Evolutionary conservation across 2,888 invertebrate genomes (phyloP).

Genomic region (Troides aeacus): DNA sequence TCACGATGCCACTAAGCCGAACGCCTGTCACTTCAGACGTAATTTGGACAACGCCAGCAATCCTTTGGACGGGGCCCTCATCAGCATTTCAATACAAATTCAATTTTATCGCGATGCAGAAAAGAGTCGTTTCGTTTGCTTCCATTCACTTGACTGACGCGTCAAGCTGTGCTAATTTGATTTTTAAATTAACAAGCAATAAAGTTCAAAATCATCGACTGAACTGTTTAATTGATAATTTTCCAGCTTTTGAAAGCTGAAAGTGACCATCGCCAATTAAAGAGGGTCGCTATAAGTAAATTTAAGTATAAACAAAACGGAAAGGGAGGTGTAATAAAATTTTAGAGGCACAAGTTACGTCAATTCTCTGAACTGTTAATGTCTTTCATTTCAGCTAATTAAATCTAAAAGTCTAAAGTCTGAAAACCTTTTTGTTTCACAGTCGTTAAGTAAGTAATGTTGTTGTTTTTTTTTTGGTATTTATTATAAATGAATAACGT

Average conservation of each 20-base stretch:
- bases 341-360: slow-evolving; percentile 18
- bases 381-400: not conserved
- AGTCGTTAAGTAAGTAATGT: too few relatives aligned
- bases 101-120: slow-evolving; percentile 30
- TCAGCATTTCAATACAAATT: slow-evolving; percentile 30
- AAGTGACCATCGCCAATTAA: slow-evolving; percentile 66
- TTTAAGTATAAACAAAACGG: slow-evolving; percentile 37
- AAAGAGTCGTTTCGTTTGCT: slow-evolving; percentile 21
- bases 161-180: slow-evolving; percentile 9
- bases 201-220: slow-evolving; percentile 26
- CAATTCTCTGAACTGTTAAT: slow-evolving; percentile 3
- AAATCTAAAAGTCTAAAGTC: too few relatives aligned
- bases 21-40: slow-evolving; percentile 53
- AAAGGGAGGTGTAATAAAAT: slow-evolving; percentile 37
- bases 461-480: too few relatives aligned
- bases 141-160: too few relatives aligned
- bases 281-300: slow-evolving; percentile 54
- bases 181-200: slow-evolving; percentile 2
- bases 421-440: too few relatives aligned
- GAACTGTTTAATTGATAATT: slow-evolving; percentile 43
- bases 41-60: slow-evolving; percentile 50
- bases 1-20: slow-evolving; percentile 60
- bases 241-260: slow-evolving; percentile 54
- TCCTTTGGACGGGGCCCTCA: slow-evolving; percentile 38
- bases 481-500: too few relatives aligned